Conservation (phyloP, 2,888 invertebrate species). For the Muscina levida region DNA sequence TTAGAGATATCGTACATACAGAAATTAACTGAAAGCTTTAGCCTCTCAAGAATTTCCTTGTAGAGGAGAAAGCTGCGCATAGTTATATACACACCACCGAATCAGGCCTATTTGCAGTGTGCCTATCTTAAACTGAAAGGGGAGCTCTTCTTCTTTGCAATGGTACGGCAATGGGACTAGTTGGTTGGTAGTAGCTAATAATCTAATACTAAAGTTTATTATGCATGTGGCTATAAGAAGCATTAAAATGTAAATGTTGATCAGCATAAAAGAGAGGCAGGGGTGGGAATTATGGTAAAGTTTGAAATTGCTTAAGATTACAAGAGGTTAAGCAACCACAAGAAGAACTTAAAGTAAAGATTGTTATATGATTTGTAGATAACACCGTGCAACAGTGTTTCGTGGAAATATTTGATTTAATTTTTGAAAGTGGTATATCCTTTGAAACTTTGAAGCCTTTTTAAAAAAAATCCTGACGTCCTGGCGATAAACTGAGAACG, state of each 20-base stretch:
- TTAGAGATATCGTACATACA: background rate
- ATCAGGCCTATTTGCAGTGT: background rate
- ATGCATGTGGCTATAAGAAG: slow-evolving; percentile 41
- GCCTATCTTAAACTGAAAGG: background rate
- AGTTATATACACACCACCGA: background rate
- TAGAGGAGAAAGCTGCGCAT: background rate
- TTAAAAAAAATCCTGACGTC: too few relatives aligned
- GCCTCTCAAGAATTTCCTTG: too few relatives aligned
- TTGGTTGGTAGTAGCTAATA: slow-evolving; percentile 40
- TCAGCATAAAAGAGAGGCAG: slow-evolving; percentile 14
- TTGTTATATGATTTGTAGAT: too few relatives aligned
- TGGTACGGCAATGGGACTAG: too few relatives aligned
- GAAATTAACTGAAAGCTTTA: slow-evolving; percentile 3
- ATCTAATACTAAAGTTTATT: slow-evolving; percentile 51
- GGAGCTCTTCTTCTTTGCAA: background rate
- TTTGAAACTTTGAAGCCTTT: too few relatives aligned
- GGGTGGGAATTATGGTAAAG: background rate
- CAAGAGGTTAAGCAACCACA: too few relatives aligned
- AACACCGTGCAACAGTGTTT: too few relatives aligned
- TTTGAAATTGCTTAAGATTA: background rate
- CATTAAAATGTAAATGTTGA: slow-evolving; percentile 53
- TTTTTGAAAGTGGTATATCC: too few relatives aligned
- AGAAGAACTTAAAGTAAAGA: too few relatives aligned
- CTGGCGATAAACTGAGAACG: too few relatives aligned
- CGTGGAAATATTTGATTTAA: too few relatives aligned